Conservation (phyloP, 2,888 invertebrate genomes). For the Mycogona germanica region DNA sequence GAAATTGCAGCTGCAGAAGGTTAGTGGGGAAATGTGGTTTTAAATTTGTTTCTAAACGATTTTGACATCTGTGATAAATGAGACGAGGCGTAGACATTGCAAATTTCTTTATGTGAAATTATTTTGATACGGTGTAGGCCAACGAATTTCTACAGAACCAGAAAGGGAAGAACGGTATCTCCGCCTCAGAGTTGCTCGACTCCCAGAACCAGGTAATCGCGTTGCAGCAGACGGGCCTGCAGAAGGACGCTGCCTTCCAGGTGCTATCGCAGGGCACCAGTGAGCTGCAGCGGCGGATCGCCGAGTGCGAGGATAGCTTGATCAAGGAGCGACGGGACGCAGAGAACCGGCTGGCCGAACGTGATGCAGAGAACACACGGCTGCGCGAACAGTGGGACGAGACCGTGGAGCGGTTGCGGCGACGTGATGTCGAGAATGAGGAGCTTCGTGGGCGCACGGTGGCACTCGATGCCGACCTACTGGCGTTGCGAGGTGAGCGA, state of each 20-base stretch:
- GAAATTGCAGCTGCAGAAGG: conserved; percentile 22
- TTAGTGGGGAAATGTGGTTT: neutral
- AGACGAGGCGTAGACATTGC: no score
- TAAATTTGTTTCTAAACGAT: neutral
- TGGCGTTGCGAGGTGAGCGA: neutral
- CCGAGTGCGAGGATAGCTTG: no score
- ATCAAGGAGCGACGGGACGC: no score
- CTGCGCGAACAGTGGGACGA: no score
- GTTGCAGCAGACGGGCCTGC: conserved; percentile 1
- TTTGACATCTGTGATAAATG: neutral
- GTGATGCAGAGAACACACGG: no score
- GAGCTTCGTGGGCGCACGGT: no score
- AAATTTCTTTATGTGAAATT: neutral
- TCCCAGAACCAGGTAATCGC: conserved; percentile 11
- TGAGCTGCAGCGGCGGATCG: no score
- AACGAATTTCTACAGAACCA: conserved; percentile 13
- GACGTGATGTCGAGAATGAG: no score
- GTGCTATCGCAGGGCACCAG: neutral
- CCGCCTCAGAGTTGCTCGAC: conserved; percentile 12
- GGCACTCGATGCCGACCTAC: no score
- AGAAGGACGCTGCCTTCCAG: conserved; percentile 1
- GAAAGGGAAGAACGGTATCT: conserved; percentile 16
- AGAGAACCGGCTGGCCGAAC: no score
- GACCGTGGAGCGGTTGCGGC: no score
- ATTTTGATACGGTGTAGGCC: conserved; percentile 5